These are phyloP conservation scores for Pteronura brasiliensis DNA, from an alignment of 2,113 vertebrate species.

Conservation along the genomic window DNA sequence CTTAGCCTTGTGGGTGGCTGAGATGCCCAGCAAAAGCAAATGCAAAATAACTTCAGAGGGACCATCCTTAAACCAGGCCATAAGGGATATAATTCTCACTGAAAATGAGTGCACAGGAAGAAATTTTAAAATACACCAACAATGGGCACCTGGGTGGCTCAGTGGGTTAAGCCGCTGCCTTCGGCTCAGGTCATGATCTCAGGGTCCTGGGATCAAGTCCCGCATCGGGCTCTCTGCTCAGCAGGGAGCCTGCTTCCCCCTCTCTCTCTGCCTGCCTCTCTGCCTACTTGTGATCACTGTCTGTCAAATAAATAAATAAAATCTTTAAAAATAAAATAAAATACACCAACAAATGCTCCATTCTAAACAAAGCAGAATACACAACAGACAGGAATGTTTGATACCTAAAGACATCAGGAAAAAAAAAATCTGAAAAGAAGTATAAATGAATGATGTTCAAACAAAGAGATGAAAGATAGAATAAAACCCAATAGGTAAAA, in stretches of 20 bases:
- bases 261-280: too few species aligned
- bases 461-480: neutral
- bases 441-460: neutral
- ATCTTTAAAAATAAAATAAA: too few species aligned
- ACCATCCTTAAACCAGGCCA: neutral
- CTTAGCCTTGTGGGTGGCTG: neutral
- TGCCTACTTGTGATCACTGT: too few species aligned
- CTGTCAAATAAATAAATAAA: too few species aligned
- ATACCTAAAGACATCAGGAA: neutral
- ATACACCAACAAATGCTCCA: neutral
- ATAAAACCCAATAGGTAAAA: neutral
- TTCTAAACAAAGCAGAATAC: neutral
- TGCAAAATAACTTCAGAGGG: neutral
- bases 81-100: neutral
- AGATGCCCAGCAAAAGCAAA: neutral
- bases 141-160: too few species aligned
- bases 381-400: neutral
- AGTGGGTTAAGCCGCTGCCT: too few species aligned
- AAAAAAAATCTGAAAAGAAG: neutral
- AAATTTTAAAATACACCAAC: neutral
- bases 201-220: too few species aligned
- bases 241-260: too few species aligned
- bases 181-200: too few species aligned
- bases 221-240: too few species aligned
- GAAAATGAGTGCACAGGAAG: neutral